Evolutionary conservation across 2,888 invertebrate genomes (phyloP), one percentile per base, ranked within the genome.

Genomic region (Erpobdella octoculata): DNA sequence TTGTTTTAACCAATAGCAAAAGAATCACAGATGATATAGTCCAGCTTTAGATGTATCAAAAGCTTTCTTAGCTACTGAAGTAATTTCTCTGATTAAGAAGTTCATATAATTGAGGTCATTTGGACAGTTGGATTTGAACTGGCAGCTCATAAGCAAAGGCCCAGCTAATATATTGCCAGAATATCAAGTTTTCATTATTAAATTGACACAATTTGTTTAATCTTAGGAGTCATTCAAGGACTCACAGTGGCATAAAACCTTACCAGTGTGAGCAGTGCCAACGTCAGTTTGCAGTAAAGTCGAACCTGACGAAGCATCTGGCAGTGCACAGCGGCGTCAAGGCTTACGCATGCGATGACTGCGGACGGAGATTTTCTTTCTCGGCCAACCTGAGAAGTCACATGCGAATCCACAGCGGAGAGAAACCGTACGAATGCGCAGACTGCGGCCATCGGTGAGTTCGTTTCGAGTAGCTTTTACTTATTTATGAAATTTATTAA

Each of bases 381-480:
- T 66, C 65, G 4, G 66, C 65, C 65, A 71, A 71, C 53, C 71
- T 71, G 21, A 36, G 71, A 12, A 64, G 46, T 12, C 71, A 71
- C 66, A 53, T 71, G 71, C 21, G 71, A 25, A 71, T 66, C n/a
- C 71, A 71, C 25, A 71, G 65, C 15, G 71, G 71, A n/a, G 71
- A 71, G 66, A 71, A 71, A 21, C 71, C 71, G 5, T 71, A 71
- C 31, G 46, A 33, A 41, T 71, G 71, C 38, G 46, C 33, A 28
- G 66, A 65, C 66, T 71, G 71, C 31, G 71, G 71, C 1, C 68
- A 68, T 33, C n/a, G 68, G 68, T 68, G 21, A 15, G 53, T 8
- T n/a, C 21, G n/a, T 53, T 53, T 53, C 8, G 18, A n/a, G n/a
- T n/a, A n/a, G n/a, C n/a, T n/a, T n/a, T n/a, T n/a, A n/a, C n/a